Conservation (phyloP, 2,113 vertebrate genomes). For the Oncorhynchus masou region DNA sequence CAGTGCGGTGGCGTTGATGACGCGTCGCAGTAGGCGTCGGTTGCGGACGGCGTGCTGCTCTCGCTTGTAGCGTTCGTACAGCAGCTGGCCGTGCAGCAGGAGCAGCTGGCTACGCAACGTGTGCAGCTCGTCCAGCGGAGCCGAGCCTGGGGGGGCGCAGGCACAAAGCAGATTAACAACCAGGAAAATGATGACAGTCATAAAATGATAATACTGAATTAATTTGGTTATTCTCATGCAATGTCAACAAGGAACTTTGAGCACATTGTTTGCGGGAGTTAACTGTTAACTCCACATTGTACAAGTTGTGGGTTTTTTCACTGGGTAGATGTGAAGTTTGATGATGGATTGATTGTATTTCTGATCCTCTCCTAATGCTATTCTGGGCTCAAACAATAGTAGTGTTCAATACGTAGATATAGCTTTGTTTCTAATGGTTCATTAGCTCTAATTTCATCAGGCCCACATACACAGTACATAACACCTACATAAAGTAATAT, state of each 20-base stretch:
- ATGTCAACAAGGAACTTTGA: too few species aligned
- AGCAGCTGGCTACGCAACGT: slow-evolving; percentile 90
- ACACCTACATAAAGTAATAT: too few species aligned
- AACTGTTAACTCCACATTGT: too few species aligned
- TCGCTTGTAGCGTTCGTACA: slow-evolving; percentile 95
- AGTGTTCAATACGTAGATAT: too few species aligned
- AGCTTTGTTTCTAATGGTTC: too few species aligned
- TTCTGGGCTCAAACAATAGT: too few species aligned
- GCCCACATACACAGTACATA: too few species aligned
- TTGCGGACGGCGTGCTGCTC: slow-evolving; percentile 97
- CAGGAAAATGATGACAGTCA: background rate
- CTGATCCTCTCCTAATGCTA: too few species aligned
- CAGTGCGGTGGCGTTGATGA: slow-evolving; percentile 89
- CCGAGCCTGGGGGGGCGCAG: slow-evolving; percentile 77
- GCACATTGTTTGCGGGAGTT: too few species aligned
- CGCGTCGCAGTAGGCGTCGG: slow-evolving; percentile 88
- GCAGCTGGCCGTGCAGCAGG: slow-evolving; percentile 92
- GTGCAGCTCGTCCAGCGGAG: slow-evolving; percentile 91
- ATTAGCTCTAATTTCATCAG: too few species aligned
- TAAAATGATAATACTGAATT: too few species aligned
- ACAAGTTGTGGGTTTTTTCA: background rate
- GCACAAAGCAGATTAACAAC: slow-evolving; percentile 25
- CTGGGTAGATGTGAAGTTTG: slow-evolving; percentile 20
- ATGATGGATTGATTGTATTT: background rate
- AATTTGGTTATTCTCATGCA: too few species aligned